These are phyloP conservation scores for Magallana gigas DNA, from an alignment of 1,140 invertebrate species.

Conservation along the genomic window DNA sequence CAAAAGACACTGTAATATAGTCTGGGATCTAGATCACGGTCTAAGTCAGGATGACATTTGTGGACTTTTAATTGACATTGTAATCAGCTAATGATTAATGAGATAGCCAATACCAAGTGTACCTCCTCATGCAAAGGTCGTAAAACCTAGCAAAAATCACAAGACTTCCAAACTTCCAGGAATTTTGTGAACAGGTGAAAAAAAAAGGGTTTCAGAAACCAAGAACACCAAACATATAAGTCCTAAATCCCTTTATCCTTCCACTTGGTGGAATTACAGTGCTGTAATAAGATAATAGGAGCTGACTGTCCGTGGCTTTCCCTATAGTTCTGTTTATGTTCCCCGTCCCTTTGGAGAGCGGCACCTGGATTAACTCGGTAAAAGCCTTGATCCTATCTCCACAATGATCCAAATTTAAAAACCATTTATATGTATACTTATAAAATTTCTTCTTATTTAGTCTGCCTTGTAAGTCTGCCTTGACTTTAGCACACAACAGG, in stretches of 20 bases:
- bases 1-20: neutral
- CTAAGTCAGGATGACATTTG: constrained; percentile 9
- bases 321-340: neutral
- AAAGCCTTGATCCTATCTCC: neutral
- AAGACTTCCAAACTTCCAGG: no score
- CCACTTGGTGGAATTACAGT: constrained; percentile 18
- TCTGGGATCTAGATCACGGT: neutral
- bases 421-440: constrained; percentile 15
- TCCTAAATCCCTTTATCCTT: constrained; percentile 12
- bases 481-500: constrained; percentile 1
- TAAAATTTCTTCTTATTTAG: constrained; percentile 18
- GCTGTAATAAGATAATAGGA: neutral
- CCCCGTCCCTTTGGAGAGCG: neutral
- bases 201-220: no score
- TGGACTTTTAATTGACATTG: constrained; percentile 30
- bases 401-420: constrained; percentile 13
- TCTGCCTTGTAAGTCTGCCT: neutral
- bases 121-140: constrained; percentile 6
- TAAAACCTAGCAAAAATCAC: no score
- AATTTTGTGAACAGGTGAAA: no score
- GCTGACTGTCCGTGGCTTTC: neutral
- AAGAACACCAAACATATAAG: neutral
- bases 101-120: neutral
- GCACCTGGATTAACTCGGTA: neutral
- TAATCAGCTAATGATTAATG: constrained; percentile 34